Conservation (phyloP, 1,140 invertebrate species). For the Drosophila baimaii region DNA sequence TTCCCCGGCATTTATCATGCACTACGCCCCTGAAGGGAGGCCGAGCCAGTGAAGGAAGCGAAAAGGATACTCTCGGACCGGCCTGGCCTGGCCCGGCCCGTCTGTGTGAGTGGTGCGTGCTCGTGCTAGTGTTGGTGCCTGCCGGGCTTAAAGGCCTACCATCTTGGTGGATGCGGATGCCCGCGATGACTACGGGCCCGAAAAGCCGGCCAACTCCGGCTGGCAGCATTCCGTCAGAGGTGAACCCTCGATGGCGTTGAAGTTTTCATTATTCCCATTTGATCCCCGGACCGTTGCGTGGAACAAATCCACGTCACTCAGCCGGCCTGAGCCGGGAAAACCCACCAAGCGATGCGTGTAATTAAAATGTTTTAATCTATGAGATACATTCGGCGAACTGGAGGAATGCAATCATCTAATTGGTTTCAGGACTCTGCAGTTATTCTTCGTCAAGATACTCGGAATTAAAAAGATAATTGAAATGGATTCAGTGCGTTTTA, state of each 20-base stretch:
- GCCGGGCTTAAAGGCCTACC: slow-evolving; percentile 54
- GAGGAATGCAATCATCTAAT: slow-evolving; percentile 43
- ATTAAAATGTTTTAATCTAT: slow-evolving; percentile 63
- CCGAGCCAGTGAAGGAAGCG: slow-evolving; percentile 46
- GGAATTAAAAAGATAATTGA: slow-evolving; percentile 10
- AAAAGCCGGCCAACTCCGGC: slow-evolving; percentile 28
- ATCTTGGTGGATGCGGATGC: slow-evolving; percentile 52
- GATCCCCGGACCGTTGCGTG: slow-evolving; percentile 61
- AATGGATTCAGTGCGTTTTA: neutral
- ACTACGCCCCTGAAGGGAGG: slow-evolving; percentile 56
- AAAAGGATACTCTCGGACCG: slow-evolving; percentile 60
- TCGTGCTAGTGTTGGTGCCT: slow-evolving; percentile 17
- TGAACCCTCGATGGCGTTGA: slow-evolving; percentile 50
- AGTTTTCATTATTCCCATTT: slow-evolving; percentile 62
- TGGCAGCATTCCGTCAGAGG: slow-evolving; percentile 65
- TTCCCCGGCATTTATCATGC: slow-evolving; percentile 73
- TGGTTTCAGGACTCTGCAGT: slow-evolving; percentile 14
- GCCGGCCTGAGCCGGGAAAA: slow-evolving; percentile 6
- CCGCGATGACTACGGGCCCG: slow-evolving; percentile 40
- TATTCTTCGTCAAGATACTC: slow-evolving; percentile 9
- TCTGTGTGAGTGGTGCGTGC: slow-evolving; percentile 25
- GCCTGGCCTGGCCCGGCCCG: slow-evolving; percentile 12
- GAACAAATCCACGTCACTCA: slow-evolving; percentile 49
- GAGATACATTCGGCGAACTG: slow-evolving; percentile 26
- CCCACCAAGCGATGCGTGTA: slow-evolving; percentile 48